A percentile compares a stretch with the other conserved stretches of the same genome.
These are phyloP conservation scores for Meiosimyza decipiens DNA, from an alignment of 2,888 invertebrate genomes.

Conservation along the genomic window DNA sequence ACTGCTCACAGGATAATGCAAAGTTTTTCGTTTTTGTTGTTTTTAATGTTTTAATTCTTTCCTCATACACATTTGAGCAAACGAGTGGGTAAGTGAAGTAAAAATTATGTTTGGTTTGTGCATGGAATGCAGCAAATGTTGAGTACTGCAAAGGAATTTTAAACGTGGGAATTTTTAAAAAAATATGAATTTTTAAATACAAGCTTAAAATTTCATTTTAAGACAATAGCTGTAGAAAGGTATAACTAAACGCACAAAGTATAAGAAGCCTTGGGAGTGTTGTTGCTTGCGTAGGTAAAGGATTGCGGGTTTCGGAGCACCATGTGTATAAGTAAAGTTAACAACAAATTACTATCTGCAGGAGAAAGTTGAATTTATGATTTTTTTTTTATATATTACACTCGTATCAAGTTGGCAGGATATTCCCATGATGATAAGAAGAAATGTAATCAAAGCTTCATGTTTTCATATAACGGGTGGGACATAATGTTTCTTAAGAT, in stretches of 20 bases:
- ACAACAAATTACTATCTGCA: too few species aligned
- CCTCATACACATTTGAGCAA: neutral
- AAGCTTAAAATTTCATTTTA: neutral
- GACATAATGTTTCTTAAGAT: too few species aligned
- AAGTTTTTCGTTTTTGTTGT: slow-evolving; percentile 9
- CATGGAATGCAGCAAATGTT: slow-evolving; percentile 17
- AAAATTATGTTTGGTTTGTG: neutral
- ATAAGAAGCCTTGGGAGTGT: slow-evolving; percentile 6
- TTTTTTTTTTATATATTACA: too few species aligned
- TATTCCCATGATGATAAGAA: too few species aligned
- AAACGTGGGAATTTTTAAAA: slow-evolving; percentile 29
- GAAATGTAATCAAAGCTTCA: too few species aligned
- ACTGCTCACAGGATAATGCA: slow-evolving; percentile 28
- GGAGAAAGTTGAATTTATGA: too few species aligned
- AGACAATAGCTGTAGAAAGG: neutral
- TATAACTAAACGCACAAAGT: neutral
- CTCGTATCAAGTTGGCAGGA: too few species aligned
- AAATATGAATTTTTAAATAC: neutral
- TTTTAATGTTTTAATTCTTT: neutral
- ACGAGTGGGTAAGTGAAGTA: neutral
- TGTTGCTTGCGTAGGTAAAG: too few species aligned
- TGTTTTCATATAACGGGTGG: too few species aligned
- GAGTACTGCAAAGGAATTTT: slow-evolving; percentile 20
- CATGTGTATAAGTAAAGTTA: too few species aligned
- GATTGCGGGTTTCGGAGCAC: too few species aligned